Conservation (phyloP, 2,797 vertebrate species). For the Loris lydekkerianus region DNA sequence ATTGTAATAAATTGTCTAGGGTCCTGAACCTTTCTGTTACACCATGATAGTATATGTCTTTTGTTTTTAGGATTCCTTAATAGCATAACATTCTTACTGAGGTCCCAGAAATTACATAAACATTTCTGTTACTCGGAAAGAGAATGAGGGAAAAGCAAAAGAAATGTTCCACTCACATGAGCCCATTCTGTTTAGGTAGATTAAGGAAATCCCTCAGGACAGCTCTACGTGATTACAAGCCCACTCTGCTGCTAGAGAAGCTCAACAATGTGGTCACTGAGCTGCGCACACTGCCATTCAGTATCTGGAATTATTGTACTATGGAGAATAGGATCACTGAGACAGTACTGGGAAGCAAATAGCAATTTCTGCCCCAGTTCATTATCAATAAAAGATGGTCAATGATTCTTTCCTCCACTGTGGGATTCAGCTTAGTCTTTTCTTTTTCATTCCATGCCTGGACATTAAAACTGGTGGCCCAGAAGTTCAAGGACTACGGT, state of each 20-base stretch:
- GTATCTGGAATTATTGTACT: background rate
- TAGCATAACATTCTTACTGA: rapidly evolving
- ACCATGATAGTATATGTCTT: background rate
- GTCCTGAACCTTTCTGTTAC: background rate
- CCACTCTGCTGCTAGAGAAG: background rate
- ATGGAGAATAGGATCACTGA: background rate
- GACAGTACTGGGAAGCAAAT: background rate
- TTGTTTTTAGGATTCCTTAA: background rate
- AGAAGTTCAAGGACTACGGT: background rate
- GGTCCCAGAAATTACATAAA: background rate
- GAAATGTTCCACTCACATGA: background rate
- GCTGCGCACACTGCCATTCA: background rate
- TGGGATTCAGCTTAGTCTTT: background rate
- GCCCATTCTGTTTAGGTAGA: background rate
- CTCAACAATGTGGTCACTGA: background rate
- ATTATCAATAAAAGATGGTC: background rate
- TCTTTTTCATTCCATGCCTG: background rate
- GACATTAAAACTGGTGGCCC: background rate
- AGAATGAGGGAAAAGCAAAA: background rate
- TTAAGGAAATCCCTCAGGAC: background rate
- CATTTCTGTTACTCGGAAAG: background rate
- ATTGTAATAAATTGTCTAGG: background rate
- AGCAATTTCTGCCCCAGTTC: background rate
- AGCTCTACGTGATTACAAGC: background rate
- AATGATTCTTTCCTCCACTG: background rate